These are phyloP conservation scores for Aphelenchoides fujianensis DNA, from an alignment of 1,140 invertebrate species.

Conservation along the genomic window DNA sequence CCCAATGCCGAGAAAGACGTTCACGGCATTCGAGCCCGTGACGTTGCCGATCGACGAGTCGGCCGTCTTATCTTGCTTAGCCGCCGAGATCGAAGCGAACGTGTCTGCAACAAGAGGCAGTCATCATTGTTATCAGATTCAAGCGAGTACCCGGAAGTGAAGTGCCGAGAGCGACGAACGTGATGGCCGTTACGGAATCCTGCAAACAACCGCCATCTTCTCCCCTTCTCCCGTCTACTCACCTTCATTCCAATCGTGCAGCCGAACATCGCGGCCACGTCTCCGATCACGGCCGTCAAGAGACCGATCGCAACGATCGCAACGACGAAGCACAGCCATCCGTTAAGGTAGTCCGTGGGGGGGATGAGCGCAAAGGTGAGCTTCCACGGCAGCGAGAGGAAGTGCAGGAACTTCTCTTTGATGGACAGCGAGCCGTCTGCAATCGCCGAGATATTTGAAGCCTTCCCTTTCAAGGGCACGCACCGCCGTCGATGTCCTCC, in stretches of 20 bases:
- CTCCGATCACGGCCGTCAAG: slow-evolving; percentile 90
- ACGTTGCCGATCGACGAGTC: slow-evolving; percentile 97
- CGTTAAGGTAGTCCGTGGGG: slow-evolving; percentile 72
- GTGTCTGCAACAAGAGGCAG: slow-evolving; percentile 69
- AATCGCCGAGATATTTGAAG: slow-evolving; percentile 5
- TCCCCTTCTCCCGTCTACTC: no score
- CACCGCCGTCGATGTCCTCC: slow-evolving; percentile 52
- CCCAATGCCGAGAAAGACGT: slow-evolving; percentile 73
- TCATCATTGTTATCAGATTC: neutral
- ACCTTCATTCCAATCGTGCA: slow-evolving; percentile 91
- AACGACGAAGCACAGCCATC: slow-evolving; percentile 83
- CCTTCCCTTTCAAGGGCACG: no score
- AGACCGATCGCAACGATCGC: slow-evolving; percentile 87
- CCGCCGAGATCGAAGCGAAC: slow-evolving; percentile 96
- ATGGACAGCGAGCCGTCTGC: slow-evolving; percentile 35
- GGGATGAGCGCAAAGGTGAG: slow-evolving; percentile 92
- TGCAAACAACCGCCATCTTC: no score
- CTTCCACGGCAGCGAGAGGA: slow-evolving; percentile 94
- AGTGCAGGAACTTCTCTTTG: slow-evolving; percentile 81
- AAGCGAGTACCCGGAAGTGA: slow-evolving; percentile 63
- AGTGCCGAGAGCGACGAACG: slow-evolving; percentile 69
- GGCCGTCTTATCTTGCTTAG: slow-evolving; percentile 90
- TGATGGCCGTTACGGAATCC: slow-evolving; percentile 87
- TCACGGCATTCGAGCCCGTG: slow-evolving; percentile 90
- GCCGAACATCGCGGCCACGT: slow-evolving; percentile 91